phyloP scores from a whole-genome alignment of 2,113 vertebrate genomes.

The Corythaeola cristata region DNA sequence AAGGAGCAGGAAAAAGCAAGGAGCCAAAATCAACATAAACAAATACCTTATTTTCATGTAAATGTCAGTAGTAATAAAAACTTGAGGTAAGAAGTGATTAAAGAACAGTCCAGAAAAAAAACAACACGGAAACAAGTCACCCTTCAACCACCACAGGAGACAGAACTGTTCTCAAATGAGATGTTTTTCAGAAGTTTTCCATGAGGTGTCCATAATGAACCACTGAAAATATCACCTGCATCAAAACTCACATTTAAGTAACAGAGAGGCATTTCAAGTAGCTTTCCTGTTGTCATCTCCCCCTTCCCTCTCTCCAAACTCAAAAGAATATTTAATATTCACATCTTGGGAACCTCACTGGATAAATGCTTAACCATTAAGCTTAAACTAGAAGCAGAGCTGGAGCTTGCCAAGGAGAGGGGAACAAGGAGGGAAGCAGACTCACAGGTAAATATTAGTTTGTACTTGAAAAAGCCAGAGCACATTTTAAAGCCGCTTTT shows the following conservation, averaged over 20 bases:
- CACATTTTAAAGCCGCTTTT: conserved; percentile 31
- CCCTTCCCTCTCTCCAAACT: neutral
- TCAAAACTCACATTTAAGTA: conserved; percentile 27
- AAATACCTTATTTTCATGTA: conserved; percentile 21
- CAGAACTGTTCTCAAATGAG: conserved; percentile 30
- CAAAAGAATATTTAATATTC: neutral
- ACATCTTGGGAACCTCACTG: neutral
- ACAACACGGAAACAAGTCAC: neutral
- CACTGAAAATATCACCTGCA: conserved; percentile 29
- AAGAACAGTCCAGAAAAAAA: neutral
- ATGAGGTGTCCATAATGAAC: neutral
- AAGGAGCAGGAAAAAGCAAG: neutral
- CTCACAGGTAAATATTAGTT: conserved; percentile 58
- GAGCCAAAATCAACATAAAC: neutral
- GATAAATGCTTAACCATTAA: neutral
- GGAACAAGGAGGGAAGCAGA: conserved; percentile 10
- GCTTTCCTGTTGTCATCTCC: neutral
- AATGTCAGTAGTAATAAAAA: conserved; percentile 44
- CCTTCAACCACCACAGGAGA: conserved; percentile 9
- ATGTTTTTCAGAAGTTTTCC: conserved; percentile 57
- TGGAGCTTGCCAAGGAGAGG: neutral
- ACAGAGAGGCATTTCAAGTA: conserved; percentile 16
- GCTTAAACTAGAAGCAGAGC: neutral
- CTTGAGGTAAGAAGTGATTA: conserved; percentile 6
- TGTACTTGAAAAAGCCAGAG: conserved; percentile 39